Percentiles rank a stretch among this genome's conserved stretches.
phyloP scores from a whole-genome alignment of 2,888 invertebrate species.

The Andrena flavipes region DNA sequence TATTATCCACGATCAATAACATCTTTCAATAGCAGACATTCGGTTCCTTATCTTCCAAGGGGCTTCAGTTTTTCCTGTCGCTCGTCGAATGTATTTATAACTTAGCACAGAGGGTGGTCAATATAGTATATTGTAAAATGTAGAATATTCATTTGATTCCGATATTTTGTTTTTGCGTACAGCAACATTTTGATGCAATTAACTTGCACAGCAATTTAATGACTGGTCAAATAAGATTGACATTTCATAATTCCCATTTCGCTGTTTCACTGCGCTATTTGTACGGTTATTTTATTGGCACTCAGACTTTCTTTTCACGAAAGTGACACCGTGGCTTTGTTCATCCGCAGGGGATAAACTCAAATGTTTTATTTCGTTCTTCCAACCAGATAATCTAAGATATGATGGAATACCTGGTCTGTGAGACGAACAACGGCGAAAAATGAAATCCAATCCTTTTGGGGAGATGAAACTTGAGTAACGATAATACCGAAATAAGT shows the following conservation, averaged over 20 bases:
- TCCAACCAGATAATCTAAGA: constrained; percentile 6
- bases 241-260: not conserved
- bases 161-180: not conserved
- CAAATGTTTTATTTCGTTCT: constrained; percentile 25
- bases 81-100: not conserved
- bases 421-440: not conserved
- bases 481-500: not conserved
- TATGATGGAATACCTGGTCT: not conserved
- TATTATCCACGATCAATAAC: not conserved
- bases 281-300: not conserved
- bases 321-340: not conserved
- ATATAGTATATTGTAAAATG: not conserved
- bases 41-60: not conserved
- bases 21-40: constrained; percentile 14
- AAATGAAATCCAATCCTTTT: not conserved
- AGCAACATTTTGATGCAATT: not conserved
- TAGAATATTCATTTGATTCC: not conserved
- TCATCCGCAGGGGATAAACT: not conserved
- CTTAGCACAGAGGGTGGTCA: not conserved
- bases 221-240: not conserved
- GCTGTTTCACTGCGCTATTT: not conserved
- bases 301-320: no score
- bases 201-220: not conserved
- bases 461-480: not conserved
- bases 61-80: not conserved